Conservation (phyloP, 2,888 invertebrate species). For the Dysmachus trigonus region DNA sequence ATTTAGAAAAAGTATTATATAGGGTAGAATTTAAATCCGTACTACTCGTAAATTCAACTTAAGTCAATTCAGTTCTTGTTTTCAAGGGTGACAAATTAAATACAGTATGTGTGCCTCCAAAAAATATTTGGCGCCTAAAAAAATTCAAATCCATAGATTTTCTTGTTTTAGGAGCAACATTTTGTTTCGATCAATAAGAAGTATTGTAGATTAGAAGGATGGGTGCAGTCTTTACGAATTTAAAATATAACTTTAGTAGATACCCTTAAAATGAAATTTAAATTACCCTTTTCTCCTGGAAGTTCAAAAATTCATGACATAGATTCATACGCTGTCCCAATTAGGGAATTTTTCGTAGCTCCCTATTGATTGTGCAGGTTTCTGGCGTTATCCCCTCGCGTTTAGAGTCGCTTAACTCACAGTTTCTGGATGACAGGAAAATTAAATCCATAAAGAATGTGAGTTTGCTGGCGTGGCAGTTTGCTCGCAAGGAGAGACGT, state of each 20-base stretch:
- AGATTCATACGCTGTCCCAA: not conserved
- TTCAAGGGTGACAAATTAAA: no score
- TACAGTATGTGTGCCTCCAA: no score
- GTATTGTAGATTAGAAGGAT: no score
- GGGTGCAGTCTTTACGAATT: no score
- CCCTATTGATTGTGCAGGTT: not conserved
- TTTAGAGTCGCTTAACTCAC: constrained; percentile 29
- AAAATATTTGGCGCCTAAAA: no score
- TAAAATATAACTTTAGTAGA: not conserved
- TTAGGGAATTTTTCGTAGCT: not conserved
- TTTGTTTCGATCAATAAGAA: no score
- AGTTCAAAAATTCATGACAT: not conserved
- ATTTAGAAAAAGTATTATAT: no score
- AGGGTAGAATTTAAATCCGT: no score
- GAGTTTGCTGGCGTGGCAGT: constrained; percentile 35
- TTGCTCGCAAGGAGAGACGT: not conserved
- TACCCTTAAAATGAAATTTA: not conserved
- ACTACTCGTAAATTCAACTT: no score
- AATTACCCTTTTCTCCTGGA: not conserved
- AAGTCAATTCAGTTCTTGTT: no score
- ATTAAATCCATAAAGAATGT: constrained; percentile 48
- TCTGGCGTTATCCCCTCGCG: not conserved
- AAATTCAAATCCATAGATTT: no score
- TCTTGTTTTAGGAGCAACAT: no score
- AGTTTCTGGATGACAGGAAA: constrained; percentile 45